These are phyloP conservation scores for Sebastes alutus DNA, from an alignment of 2,797 vertebrate genomes.

Conservation along the genomic window DNA sequence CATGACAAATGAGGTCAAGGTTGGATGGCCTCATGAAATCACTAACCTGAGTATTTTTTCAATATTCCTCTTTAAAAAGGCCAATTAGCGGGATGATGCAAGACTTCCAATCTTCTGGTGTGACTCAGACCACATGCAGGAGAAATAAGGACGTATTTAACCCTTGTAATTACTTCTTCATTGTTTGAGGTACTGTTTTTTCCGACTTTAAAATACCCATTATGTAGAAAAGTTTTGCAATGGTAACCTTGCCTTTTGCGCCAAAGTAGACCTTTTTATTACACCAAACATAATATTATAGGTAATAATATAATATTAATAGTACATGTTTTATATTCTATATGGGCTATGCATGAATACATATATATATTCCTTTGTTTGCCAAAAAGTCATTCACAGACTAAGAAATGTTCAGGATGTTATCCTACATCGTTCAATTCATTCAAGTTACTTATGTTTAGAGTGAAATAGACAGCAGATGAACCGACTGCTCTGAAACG, in stretches of 20 bases:
- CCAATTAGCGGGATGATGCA: background rate
- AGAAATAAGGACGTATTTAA: background rate
- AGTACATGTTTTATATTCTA: background rate
- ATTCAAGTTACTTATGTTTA: background rate
- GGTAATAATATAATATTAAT: too few relatives aligned
- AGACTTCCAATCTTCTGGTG: background rate
- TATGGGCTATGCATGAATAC: background rate
- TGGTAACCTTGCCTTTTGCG: background rate
- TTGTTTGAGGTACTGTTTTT: background rate
- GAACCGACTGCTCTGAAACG: background rate
- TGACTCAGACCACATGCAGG: background rate
- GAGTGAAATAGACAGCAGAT: background rate
- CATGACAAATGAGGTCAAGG: background rate
- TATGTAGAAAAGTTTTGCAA: background rate
- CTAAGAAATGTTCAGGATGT: background rate
- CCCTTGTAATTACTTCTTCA: background rate
- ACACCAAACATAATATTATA: background rate
- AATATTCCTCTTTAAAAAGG: background rate
- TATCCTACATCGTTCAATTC: background rate
- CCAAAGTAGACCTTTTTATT: background rate
- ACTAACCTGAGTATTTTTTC: background rate
- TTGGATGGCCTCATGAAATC: slow-evolving; percentile 2
- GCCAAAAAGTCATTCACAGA: background rate
- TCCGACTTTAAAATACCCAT: background rate
- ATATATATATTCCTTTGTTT: background rate